Evolutionary conservation across 2,797 vertebrate genomes (phyloP).

Genomic region (Etheostoma nigrum): DNA sequence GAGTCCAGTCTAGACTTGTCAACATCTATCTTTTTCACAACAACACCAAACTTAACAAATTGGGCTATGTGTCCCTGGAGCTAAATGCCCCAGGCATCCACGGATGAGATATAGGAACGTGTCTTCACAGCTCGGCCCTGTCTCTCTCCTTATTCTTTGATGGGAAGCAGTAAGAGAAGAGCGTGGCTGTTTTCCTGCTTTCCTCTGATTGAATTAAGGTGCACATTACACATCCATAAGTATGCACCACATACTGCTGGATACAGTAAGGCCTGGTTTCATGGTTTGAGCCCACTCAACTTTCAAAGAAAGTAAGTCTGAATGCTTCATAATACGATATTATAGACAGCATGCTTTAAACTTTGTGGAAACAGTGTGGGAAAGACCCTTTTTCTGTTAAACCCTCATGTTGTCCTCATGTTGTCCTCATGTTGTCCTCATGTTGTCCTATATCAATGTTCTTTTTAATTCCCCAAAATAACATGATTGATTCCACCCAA

Average conservation of each 20-base stretch:
- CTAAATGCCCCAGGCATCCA: neutral
- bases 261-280: neutral
- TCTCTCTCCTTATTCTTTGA: neutral
- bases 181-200: neutral
- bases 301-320: neutral
- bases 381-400: neutral
- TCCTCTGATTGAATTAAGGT: neutral
- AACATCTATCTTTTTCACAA: constrained; percentile 21
- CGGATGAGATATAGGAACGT: neutral
- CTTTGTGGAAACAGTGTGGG: neutral
- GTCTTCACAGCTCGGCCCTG: neutral
- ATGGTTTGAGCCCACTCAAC: neutral
- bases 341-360: neutral
- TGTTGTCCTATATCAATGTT: no score
- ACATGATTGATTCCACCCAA: no score
- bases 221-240: neutral
- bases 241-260: neutral
- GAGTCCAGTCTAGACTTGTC: constrained; percentile 64
- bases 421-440: no score
- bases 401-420: no score
- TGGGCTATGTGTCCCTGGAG: neutral
- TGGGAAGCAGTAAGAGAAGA: no score
- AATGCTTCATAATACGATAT: neutral
- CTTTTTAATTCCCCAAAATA: no score
- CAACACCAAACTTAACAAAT: constrained; percentile 5